These are phyloP conservation scores for Actinernus sp. DNA, from an alignment of 92 coral and sea anemone species.

Conservation along the genomic window DNA sequence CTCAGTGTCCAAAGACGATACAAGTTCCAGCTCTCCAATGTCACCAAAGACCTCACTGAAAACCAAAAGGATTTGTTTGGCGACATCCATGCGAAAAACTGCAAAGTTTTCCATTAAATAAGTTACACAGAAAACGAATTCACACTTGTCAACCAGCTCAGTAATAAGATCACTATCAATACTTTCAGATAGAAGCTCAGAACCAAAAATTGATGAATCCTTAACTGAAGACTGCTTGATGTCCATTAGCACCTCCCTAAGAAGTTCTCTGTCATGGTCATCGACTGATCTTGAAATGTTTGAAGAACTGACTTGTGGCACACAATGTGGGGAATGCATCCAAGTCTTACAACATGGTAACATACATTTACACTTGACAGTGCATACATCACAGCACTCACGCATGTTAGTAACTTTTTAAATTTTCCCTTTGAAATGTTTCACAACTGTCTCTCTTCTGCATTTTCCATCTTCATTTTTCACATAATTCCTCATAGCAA, in stretches of 20 bases:
- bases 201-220: slow-evolving; percentile 23
- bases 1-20: slow-evolving; percentile 18
- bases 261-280: slow-evolving; percentile 38
- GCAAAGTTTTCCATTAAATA: slow-evolving; percentile 43
- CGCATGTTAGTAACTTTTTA: background rate
- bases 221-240: slow-evolving; percentile 6
- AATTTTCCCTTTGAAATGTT: slow-evolving; percentile 24
- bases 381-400: slow-evolving; percentile 51
- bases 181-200: slow-evolving; percentile 3
- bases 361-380: slow-evolving; percentile 3
- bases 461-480: slow-evolving; percentile 41
- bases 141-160: slow-evolving; percentile 15
- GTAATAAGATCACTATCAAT: slow-evolving; percentile 20
- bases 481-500: slow-evolving; percentile 38
- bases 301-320: background rate
- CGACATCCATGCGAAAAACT: slow-evolving; percentile 26
- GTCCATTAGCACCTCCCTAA: slow-evolving; percentile 33
- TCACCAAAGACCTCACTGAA: slow-evolving; percentile 51
- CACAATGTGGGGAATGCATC: background rate
- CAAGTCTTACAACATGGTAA: background rate
- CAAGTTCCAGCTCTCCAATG: slow-evolving; percentile 30
- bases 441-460: slow-evolving; percentile 19
- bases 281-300: slow-evolving; percentile 16
- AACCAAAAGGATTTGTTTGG: slow-evolving; percentile 24
- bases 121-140: slow-evolving; percentile 26